Evolutionary conservation across 2,888 invertebrate species (phyloP).

Genomic region (Apodemia zela): DNA sequence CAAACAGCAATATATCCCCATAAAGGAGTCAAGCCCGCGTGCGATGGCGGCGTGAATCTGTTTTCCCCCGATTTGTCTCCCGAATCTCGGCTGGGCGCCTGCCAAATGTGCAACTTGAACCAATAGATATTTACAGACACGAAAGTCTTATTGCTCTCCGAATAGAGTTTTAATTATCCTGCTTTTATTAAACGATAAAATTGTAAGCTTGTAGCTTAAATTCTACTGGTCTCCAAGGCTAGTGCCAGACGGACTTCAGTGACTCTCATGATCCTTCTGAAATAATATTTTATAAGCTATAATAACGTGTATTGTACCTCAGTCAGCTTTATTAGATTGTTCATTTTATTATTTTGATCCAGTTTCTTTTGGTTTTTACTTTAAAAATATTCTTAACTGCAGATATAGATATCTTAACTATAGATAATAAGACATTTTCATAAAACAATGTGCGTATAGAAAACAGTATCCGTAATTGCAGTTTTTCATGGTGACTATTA

Average conservation of each 20-base stretch:
- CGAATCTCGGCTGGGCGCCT: conserved; percentile 68
- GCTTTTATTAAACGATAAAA: conserved; percentile 24
- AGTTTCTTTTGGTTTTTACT: conserved; percentile 5
- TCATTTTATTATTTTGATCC: conserved; percentile 38
- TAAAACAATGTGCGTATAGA: too few species aligned
- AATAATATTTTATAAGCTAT: conserved; percentile 68
- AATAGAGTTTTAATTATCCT: conserved; percentile 38
- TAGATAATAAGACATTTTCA: too few species aligned
- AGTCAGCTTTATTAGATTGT: conserved; percentile 38
- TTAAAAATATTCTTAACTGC: background rate
- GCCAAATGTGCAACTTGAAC: conserved; percentile 69
- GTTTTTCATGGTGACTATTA: too few species aligned
- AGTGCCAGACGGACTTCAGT: conserved; percentile 51
- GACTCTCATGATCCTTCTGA: conserved; percentile 61
- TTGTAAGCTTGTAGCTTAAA: conserved; percentile 60
- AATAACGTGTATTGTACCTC: conserved; percentile 46
- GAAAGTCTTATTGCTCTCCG: conserved; percentile 28
- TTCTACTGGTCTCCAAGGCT: conserved; percentile 54
- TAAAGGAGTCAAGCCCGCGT: conserved; percentile 40
- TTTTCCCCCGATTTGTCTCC: conserved; percentile 77
- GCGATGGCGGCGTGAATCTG: conserved; percentile 71
- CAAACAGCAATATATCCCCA: conserved; percentile 39
- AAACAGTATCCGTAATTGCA: too few species aligned
- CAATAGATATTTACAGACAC: conserved; percentile 31
- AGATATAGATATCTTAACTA: too few species aligned